Conservation (phyloP, 2,113 vertebrate genomes). For the Boleophthalmus pectinirostris region DNA sequence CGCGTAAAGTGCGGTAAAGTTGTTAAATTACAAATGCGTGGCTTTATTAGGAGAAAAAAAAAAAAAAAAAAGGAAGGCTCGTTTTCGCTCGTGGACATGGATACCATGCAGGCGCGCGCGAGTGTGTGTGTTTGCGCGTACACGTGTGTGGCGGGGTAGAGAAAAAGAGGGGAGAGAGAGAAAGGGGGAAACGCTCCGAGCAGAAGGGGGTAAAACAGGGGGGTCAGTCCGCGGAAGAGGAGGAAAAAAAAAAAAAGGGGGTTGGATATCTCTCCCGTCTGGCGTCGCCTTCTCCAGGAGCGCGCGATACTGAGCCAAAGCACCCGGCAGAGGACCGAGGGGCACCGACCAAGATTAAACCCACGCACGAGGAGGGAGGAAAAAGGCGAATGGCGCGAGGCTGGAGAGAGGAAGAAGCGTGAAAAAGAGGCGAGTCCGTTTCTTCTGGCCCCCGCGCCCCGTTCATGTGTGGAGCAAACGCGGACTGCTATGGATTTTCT, state of each 20-base stretch:
- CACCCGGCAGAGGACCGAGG: constrained; percentile 10
- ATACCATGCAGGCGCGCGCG: constrained; percentile 6
- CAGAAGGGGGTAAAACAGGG: not conserved
- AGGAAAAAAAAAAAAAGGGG: constrained; percentile 11
- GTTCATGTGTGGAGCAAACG: constrained; percentile 31
- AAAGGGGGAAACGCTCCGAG: constrained; percentile 2
- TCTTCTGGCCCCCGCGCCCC: constrained; percentile 32
- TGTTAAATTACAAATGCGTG: not conserved
- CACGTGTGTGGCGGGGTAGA: constrained; percentile 18
- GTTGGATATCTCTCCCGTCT: constrained; percentile 10
- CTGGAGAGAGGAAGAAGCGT: constrained; percentile 6
- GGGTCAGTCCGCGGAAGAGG: constrained; percentile 4
- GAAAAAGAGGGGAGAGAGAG: constrained; percentile 24
- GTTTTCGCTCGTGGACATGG: not conserved
- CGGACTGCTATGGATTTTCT: constrained; percentile 65
- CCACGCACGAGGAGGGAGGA: constrained; percentile 3
- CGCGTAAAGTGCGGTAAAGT: not conserved
- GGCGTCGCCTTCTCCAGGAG: constrained; percentile 7
- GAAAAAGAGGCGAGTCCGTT: constrained; percentile 34
- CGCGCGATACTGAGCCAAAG: not conserved
- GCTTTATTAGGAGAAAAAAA: not conserved
- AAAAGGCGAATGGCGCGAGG: constrained; percentile 9
- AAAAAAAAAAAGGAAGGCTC: not conserved
- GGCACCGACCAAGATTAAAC: constrained; percentile 4
- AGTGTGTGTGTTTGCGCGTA: constrained; percentile 17